Percentiles rank a stretch among this genome's conserved stretches.
Evolutionary conservation across 2,888 invertebrate genomes (phyloP).

Genomic region (Ophonus ardosiacus): DNA sequence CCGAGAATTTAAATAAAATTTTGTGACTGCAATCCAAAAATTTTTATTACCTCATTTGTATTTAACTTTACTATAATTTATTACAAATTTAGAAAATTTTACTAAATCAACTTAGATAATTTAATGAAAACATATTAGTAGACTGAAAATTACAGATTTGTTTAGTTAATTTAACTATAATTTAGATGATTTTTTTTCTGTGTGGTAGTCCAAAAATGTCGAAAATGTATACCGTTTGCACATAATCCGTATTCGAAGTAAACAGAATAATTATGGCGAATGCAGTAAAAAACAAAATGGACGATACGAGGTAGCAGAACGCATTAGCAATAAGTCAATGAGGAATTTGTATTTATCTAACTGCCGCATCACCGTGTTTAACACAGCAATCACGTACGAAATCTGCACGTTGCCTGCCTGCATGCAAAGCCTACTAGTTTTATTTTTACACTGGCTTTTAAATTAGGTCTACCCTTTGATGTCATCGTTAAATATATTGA

Average conservation of each 20-base stretch:
- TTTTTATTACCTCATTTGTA: no score
- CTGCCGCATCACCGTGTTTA: slow-evolving; percentile 56
- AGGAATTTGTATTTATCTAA: slow-evolving; percentile 56
- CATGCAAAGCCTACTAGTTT: slow-evolving; percentile 59
- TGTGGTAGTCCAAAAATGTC: no score
- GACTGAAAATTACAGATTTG: no score
- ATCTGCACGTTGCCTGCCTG: slow-evolving; percentile 48
- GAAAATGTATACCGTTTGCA: background rate
- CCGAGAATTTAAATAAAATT: no score
- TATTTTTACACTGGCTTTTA: slow-evolving; percentile 47
- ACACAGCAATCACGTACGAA: slow-evolving; percentile 60
- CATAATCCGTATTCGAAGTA: slow-evolving; percentile 1
- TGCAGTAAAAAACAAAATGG: slow-evolving; percentile 32
- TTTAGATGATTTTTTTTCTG: no score
- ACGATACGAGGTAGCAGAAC: slow-evolving; percentile 25
- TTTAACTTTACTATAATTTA: no score
- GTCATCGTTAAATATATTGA: slow-evolving; percentile 16
- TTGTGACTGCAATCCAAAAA: no score
- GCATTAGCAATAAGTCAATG: slow-evolving; percentile 58
- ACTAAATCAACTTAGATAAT: no score
- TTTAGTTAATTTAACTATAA: no score
- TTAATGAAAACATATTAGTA: no score
- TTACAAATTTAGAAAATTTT: no score
- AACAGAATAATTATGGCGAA: slow-evolving; percentile 35
- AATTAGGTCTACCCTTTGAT: slow-evolving; percentile 24